Evolutionary conservation across 2,113 vertebrate species (phyloP), one percentile per base, ranked within the genome.

Genomic region (Lophius piscatorius): DNA sequence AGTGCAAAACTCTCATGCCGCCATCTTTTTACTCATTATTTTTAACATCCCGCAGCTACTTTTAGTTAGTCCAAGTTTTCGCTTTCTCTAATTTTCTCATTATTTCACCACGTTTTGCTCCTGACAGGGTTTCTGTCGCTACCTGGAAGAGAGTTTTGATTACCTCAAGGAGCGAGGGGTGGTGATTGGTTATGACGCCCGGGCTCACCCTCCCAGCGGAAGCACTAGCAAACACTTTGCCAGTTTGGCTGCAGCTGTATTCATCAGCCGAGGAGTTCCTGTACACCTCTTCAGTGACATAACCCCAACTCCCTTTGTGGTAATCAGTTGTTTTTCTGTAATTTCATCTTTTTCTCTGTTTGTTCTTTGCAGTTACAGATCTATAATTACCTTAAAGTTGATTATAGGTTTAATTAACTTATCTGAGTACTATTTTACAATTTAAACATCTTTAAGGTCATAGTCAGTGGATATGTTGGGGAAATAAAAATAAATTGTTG

Each of bases 291-390:
- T 98, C 83, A 93, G 93, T 63, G 90, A 89, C 55, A 93, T 99
- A 81, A 94, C 93, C 7, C 96, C 97, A 7, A 99, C 97, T n/a
- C 97, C 97, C 10, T 96, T 98, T 76, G 97, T 99, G 92, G 97
- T 98, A 90, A 77, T 17, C 64, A 47, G n/a, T 47, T 48, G 0
- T 48, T 46, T 14, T 62, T 61, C 5, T 31, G 2, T 10, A 1
- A 16, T 51, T 41, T 69, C 24, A 22, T 42, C 10, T 42, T 36
- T 20, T 33, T 35, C 14, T 35, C 4, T 9, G 10, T 1, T 35
- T 35, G 14, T 35, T 3, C 29, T 9, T 31, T 31, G 2, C 9
- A 31, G 11, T 4, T 28, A 28, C 9, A 10, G 29, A 7, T 10
- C 29, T 31, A 6, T 28, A 36, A 14, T 6, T 38, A n/a, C n/a